These are phyloP conservation scores for Vireo altiloquus DNA, from an alignment of 2,113 vertebrate species.

Conservation along the genomic window DNA sequence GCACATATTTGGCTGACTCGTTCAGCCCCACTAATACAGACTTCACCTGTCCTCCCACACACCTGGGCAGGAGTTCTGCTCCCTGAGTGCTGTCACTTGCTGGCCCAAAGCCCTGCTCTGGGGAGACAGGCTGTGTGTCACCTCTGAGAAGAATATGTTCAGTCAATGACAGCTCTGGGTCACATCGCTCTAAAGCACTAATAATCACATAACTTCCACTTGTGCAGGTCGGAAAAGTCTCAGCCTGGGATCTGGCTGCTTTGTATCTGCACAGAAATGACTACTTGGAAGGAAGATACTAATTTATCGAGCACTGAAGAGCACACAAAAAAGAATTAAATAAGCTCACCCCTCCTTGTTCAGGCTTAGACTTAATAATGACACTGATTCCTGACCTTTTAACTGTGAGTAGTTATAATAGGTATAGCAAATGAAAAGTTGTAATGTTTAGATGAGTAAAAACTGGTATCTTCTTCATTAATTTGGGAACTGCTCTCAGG, in stretches of 20 bases:
- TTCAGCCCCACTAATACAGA: not conserved
- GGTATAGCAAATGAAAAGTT: not conserved
- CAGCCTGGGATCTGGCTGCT: not conserved
- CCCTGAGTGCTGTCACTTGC: not conserved
- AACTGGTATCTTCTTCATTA: not conserved
- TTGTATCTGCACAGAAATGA: not conserved
- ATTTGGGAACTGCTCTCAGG: not conserved
- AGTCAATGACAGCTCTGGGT: not conserved
- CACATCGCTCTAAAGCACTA: not conserved
- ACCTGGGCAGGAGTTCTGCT: not conserved
- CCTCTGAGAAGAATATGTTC: not conserved
- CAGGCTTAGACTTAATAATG: not conserved
- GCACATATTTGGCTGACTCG: fast-evolving
- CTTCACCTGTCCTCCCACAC: not conserved
- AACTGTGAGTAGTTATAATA: not conserved
- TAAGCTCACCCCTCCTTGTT: fast-evolving
- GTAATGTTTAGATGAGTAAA: not conserved
- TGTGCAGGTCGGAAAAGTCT: not conserved
- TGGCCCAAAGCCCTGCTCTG: not conserved
- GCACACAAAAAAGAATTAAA: not conserved
- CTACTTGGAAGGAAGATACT: not conserved
- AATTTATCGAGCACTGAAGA: not conserved
- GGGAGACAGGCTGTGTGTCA: not conserved
- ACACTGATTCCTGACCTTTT: not conserved
- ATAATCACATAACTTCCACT: not conserved